These are phyloP conservation scores for Cygnus atratus DNA, from an alignment of 2,113 vertebrate genomes.

Conservation along the genomic window DNA sequence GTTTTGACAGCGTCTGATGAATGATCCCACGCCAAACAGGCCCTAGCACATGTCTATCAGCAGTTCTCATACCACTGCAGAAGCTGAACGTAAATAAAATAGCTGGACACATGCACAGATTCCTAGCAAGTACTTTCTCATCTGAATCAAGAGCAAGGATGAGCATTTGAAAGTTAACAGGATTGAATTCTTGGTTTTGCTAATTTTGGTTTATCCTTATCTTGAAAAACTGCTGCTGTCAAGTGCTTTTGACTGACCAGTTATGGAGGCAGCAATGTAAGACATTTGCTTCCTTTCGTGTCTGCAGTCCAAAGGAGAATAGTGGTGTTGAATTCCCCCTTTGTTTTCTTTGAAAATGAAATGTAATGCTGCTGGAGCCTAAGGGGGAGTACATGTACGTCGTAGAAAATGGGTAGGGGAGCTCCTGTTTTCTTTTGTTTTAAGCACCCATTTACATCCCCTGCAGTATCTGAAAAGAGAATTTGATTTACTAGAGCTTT, in stretches of 20 bases:
- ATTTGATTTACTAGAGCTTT: neutral
- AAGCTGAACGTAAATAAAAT: neutral
- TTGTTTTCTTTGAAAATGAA: neutral
- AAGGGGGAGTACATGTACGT: neutral
- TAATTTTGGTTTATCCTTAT: neutral
- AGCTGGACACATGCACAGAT: neutral
- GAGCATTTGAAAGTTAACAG: neutral
- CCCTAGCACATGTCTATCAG: neutral
- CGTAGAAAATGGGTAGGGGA: neutral
- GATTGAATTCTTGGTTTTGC: neutral
- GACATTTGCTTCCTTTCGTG: neutral
- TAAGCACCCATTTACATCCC: neutral
- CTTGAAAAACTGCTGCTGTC: neutral
- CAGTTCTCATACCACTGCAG: accelerated
- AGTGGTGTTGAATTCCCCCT: neutral
- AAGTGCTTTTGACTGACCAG: neutral
- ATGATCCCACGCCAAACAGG: neutral
- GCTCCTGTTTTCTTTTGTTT: neutral
- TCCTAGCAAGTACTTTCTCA: neutral
- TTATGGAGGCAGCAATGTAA: neutral
- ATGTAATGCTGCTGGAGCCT: neutral
- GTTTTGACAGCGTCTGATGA: neutral
- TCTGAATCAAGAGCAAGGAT: neutral
- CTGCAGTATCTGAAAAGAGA: neutral
- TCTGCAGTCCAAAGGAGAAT: neutral